Conservation (phyloP, 2,888 invertebrate species). For the Sepiola atlantica region DNA sequence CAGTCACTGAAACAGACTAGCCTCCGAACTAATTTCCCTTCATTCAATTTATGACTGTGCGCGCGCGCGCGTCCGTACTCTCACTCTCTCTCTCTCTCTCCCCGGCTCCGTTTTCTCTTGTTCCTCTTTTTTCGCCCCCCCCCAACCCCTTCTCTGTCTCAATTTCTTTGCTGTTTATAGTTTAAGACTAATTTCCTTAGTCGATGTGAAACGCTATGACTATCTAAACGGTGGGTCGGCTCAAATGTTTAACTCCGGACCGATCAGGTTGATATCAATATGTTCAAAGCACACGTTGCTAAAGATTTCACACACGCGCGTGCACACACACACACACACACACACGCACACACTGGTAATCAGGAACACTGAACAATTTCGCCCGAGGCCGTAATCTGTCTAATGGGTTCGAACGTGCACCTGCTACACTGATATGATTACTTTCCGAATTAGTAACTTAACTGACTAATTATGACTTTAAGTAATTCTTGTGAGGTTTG, state of each 20-base stretch:
- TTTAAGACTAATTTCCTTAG: slow-evolving; percentile 12
- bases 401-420: not conserved
- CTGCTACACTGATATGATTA: not conserved
- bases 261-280: not conserved
- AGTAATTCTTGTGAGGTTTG: not conserved
- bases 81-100: not conserved
- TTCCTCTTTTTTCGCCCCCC: not conserved
- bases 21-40: slow-evolving; percentile 32
- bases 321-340: not conserved
- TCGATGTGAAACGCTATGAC: not conserved
- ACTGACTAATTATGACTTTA: not conserved
- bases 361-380: not conserved
- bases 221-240: not conserved
- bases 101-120: not conserved
- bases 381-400: not conserved
- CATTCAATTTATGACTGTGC: not conserved
- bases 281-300: not conserved
- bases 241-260: not conserved
- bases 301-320: not conserved
- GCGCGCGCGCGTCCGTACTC: not conserved
- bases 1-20: slow-evolving; percentile 32
- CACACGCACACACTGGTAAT: not conserved
- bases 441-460: not conserved
- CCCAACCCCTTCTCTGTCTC: too few species aligned
- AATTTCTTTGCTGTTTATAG: slow-evolving; percentile 32